Conservation (phyloP, 2,797 vertebrate genomes). For the Myripristis murdjan region DNA sequence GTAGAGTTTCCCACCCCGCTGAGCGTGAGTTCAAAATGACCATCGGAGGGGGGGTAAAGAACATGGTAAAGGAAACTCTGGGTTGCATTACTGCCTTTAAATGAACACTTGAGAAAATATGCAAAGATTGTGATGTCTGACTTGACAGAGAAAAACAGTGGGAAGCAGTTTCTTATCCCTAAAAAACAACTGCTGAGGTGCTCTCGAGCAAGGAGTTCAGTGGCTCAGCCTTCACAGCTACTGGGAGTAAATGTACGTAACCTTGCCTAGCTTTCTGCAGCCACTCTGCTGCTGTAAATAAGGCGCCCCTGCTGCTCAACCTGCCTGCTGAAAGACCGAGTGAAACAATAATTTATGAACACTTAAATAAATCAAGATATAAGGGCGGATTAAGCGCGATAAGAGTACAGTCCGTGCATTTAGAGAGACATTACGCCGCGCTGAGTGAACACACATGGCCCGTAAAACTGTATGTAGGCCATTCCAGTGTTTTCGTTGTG, state of each 20-base stretch:
- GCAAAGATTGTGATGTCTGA: too few relatives aligned
- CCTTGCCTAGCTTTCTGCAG: background rate
- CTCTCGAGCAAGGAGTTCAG: too few relatives aligned
- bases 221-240: too few relatives aligned
- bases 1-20: too few relatives aligned
- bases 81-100: too few relatives aligned
- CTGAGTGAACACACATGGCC: conserved; percentile 69
- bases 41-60: too few relatives aligned
- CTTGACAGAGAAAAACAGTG: too few relatives aligned
- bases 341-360: conserved; percentile 12
- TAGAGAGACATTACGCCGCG: conserved; percentile 41
- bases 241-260: conserved; percentile 20
- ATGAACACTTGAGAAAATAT: too few relatives aligned
- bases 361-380: conserved; percentile 37
- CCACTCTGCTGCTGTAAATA: conserved; percentile 21
- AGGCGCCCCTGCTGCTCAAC: background rate
- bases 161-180: too few relatives aligned
- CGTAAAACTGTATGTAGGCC: conserved; percentile 36
- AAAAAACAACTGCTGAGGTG: too few relatives aligned
- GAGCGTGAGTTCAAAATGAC: too few relatives aligned
- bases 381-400: conserved; percentile 42
- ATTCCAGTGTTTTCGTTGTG: conserved; percentile 64
- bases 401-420: conserved; percentile 46
- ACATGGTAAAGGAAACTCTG: too few relatives aligned
- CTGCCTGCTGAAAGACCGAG: conserved; percentile 13